These are phyloP conservation scores for Lophotriccus pileatus DNA, from an alignment of 2,797 vertebrate species.

Conservation along the genomic window DNA sequence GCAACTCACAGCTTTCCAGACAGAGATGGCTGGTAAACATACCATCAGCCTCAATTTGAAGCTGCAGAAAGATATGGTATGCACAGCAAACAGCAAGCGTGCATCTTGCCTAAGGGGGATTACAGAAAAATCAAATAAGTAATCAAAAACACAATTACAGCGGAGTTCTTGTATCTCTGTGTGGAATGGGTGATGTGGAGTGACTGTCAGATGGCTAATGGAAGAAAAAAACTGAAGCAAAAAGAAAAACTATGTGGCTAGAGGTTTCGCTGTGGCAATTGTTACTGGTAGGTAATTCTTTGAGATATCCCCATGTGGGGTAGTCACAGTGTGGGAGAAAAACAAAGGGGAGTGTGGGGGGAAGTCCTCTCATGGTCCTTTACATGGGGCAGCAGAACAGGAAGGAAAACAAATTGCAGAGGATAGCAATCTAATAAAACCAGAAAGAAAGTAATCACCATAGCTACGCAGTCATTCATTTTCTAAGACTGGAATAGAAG, in stretches of 20 bases:
- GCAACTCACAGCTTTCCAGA: background rate
- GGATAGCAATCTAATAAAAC: constrained; percentile 18
- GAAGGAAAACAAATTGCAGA: constrained; percentile 27
- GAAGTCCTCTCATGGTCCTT: background rate
- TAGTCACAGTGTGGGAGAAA: background rate
- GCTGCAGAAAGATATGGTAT: background rate
- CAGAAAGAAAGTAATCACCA: constrained; percentile 1
- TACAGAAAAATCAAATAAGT: background rate
- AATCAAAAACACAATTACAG: background rate
- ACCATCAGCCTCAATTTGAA: background rate
- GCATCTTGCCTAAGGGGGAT: constrained; percentile 1
- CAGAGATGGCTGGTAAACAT: background rate
- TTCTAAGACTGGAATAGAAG: background rate
- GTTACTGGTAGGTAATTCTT: background rate
- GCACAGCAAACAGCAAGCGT: background rate
- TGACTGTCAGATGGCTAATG: background rate
- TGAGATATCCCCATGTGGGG: background rate
- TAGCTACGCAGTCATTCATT: background rate
- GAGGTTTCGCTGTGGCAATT: background rate
- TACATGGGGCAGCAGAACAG: background rate
- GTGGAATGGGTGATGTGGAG: background rate
- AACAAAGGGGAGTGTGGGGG: background rate
- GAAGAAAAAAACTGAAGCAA: background rate
- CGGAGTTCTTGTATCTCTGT: background rate
- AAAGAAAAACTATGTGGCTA: background rate